These are phyloP conservation scores for Agelastica alni DNA, from an alignment of 2,888 invertebrate species.

Conservation along the genomic window DNA sequence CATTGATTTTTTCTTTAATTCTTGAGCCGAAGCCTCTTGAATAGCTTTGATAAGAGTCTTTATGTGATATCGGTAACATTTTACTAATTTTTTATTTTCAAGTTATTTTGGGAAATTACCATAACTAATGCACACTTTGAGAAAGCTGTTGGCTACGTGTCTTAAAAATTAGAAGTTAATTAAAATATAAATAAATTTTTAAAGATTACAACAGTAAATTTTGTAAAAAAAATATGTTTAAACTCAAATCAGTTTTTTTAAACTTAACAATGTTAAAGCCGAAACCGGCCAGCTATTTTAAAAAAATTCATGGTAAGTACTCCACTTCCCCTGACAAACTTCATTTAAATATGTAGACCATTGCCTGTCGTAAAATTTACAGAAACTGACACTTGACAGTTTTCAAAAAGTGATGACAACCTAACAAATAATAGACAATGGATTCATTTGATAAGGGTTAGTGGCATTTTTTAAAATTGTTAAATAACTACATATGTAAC, in stretches of 20 bases:
- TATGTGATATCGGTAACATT: conserved; percentile 79
- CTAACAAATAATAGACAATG: too few relatives aligned
- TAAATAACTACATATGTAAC: too few relatives aligned
- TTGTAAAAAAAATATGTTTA: background rate
- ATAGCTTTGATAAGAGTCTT: conserved; percentile 65
- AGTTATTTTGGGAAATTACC: background rate
- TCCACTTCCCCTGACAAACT: too few relatives aligned
- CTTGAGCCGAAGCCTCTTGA: conserved; percentile 66
- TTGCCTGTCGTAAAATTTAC: too few relatives aligned
- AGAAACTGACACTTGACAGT: too few relatives aligned
- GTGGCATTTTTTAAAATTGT: too few relatives aligned
- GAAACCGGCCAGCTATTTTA: conserved; percentile 35
- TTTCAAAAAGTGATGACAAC: too few relatives aligned
- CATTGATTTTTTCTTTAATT: conserved; percentile 73
- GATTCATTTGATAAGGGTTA: too few relatives aligned
- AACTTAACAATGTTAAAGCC: conserved; percentile 28
- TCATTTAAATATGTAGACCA: too few relatives aligned
- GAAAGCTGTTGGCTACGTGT: conserved; percentile 19
- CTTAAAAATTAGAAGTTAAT: conserved; percentile 6
- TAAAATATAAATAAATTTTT: background rate
- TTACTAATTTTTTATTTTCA: conserved; percentile 38
- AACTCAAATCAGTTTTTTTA: too few relatives aligned
- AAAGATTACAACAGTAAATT: background rate
- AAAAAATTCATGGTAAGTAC: conserved; percentile 1
- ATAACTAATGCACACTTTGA: conserved; percentile 7